Percentiles rank a stretch among this genome's conserved stretches.
Evolutionary conservation across 23 tunicate genomes (phyloP).

Genomic region (Botrylloides violaceus): DNA sequence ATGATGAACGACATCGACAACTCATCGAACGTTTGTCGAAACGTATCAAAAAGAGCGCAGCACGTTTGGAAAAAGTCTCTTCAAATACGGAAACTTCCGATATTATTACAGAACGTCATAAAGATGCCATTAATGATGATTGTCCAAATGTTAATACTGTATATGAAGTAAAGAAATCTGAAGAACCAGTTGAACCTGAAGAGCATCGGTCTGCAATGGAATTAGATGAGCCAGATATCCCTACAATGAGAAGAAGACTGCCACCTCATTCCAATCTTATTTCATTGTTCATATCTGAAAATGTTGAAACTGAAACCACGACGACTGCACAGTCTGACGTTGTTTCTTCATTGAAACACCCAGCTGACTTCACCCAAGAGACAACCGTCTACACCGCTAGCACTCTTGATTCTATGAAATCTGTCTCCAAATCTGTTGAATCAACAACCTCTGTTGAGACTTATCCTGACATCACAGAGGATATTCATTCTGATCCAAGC

Average conservation of each 20-base stretch:
- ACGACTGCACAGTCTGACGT: not conserved
- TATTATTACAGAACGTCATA: not conserved
- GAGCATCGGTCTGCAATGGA: constrained; percentile 5
- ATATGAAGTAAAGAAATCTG: not conserved
- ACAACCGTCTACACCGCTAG: not conserved
- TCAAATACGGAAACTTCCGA: not conserved
- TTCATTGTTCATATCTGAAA: not conserved
- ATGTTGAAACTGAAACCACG: not conserved
- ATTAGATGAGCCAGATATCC: constrained; percentile 7
- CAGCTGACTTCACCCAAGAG: not conserved
- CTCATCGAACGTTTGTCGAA: constrained; percentile 19
- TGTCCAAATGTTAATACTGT: not conserved
- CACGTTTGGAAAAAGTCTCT: not conserved
- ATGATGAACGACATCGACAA: constrained; percentile 29
- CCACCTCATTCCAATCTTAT: not conserved
- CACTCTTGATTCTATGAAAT: no score
- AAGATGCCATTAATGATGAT: not conserved
- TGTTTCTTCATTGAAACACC: not conserved
- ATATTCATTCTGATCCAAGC: not conserved
- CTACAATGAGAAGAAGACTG: constrained; percentile 15
- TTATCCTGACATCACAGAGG: not conserved
- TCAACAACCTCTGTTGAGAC: not conserved
- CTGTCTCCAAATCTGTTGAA: not conserved
- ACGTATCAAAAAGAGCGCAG: not conserved
- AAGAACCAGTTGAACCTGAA: not conserved